These are phyloP conservation scores for Phyllotis vaccarum DNA, from an alignment of 2,797 vertebrate species.

Conservation along the genomic window DNA sequence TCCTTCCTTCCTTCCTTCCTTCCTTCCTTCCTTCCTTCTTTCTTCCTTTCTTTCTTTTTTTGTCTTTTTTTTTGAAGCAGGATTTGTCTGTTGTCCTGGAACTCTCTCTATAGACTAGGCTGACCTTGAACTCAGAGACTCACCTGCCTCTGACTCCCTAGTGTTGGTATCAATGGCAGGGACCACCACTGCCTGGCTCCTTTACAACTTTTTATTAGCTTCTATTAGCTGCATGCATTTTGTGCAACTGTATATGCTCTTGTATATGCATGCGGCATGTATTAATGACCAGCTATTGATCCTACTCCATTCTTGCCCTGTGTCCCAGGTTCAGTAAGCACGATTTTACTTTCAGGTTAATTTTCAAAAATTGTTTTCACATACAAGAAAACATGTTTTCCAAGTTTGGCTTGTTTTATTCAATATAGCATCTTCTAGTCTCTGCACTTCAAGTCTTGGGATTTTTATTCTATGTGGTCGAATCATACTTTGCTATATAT, in stretches of 20 bases:
- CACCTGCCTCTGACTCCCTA: neutral
- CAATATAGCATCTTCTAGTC: neutral
- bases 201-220: neutral
- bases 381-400: neutral
- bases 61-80: too few species aligned
- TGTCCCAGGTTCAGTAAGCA: neutral
- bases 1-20: too few species aligned
- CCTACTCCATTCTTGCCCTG: neutral
- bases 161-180: neutral
- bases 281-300: neutral
- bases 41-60: neutral
- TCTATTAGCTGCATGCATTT: neutral
- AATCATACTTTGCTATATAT: neutral
- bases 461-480: neutral
- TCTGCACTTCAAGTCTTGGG: neutral
- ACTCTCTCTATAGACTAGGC: too few species aligned
- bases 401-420: neutral
- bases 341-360: neutral
- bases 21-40: too few species aligned
- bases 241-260: neutral
- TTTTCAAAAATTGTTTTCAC: neutral
- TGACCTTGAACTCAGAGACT: neutral
- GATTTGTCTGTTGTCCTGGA: too few species aligned
- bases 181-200: too few species aligned
- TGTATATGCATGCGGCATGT: neutral